Evolutionary conservation across 1,140 invertebrate genomes (phyloP).

Genomic region (Portunus trituberculatus): DNA sequence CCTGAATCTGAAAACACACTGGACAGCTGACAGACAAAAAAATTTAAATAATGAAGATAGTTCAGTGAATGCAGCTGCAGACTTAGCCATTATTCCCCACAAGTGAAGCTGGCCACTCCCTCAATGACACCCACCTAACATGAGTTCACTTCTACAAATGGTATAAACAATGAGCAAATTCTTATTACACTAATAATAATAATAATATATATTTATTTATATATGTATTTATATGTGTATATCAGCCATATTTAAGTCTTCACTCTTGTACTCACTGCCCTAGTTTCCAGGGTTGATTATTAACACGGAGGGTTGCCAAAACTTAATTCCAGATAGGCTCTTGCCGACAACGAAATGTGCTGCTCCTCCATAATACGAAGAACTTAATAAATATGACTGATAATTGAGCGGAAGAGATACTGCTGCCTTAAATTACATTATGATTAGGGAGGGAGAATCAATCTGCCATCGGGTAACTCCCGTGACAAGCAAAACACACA

Average conservation of each 20-base stretch:
- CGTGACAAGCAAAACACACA: constrained; percentile 57
- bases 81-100: constrained; percentile 48
- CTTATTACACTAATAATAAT: constrained; percentile 63
- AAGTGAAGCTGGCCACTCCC: constrained; percentile 49
- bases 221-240: constrained; percentile 51
- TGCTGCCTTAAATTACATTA: constrained; percentile 68
- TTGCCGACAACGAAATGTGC: neutral
- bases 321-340: constrained; percentile 13
- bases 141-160: constrained; percentile 60
- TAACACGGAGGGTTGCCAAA: neutral
- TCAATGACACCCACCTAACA: constrained; percentile 4
- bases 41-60: neutral
- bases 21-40: neutral
- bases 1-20: constrained; percentile 41
- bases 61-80: neutral
- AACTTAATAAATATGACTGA: constrained; percentile 71
- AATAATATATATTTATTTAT: constrained; percentile 54
- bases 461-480: constrained; percentile 55
- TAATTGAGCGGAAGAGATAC: constrained; percentile 74
- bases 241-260: constrained; percentile 57
- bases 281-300: constrained; percentile 8
- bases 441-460: constrained; percentile 68
- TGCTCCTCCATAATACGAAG: constrained; percentile 17
- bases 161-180: constrained; percentile 71
- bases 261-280: neutral